Evolutionary conservation across 1,140 invertebrate species (phyloP).

Genomic region (Catajapyx aquilonaris): DNA sequence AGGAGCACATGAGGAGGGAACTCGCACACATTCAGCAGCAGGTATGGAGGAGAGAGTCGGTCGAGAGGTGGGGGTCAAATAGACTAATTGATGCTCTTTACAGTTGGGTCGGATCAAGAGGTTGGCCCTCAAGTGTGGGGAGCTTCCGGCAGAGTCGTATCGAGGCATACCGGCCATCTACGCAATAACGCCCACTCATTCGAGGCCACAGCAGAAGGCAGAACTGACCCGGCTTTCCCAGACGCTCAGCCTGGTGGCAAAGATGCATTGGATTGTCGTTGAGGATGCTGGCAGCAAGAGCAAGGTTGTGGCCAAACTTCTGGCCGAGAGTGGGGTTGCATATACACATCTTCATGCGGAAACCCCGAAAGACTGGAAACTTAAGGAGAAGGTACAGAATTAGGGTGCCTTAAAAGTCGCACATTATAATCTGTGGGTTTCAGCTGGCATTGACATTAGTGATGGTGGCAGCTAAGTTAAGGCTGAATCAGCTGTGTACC

Average conservation of each 20-base stretch:
- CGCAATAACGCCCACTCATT: conserved; percentile 83
- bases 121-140: not conserved
- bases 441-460: too few relatives aligned
- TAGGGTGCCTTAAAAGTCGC: too few relatives aligned
- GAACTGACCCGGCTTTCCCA: conserved; percentile 82
- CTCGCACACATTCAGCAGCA: too few relatives aligned
- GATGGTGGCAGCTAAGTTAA: too few relatives aligned
- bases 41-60: too few relatives aligned
- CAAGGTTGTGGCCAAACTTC: conserved; percentile 53
- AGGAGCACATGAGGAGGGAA: too few relatives aligned
- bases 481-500: too few relatives aligned
- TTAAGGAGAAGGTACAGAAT: conserved; percentile 32
- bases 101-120: conserved; percentile 4
- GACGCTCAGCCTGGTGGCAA: conserved; percentile 65
- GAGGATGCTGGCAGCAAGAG: conserved; percentile 67
- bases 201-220: conserved; percentile 77
- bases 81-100: too few relatives aligned
- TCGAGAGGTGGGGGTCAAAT: too few relatives aligned
- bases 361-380: conserved; percentile 46
- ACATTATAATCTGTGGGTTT: too few relatives aligned
- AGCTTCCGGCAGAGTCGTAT: conserved; percentile 5
- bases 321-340: conserved; percentile 42
- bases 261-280: conserved; percentile 88
- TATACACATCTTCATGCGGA: conserved; percentile 58
- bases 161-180: conserved; percentile 37